Conservation (phyloP, 2,797 vertebrate species). For the Aldrovandia affinis region DNA sequence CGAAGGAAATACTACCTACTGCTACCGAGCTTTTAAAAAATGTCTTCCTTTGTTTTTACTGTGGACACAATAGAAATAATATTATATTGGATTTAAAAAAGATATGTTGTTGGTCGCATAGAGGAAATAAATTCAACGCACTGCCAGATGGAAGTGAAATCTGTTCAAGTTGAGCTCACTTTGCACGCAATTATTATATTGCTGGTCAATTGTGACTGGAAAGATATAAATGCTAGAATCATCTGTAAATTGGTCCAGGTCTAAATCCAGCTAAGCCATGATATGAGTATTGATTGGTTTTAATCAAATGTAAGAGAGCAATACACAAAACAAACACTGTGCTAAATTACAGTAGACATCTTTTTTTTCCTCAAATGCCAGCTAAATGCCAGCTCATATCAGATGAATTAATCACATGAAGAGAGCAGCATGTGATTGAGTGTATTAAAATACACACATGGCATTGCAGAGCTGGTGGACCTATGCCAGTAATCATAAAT, state of each 20-base stretch:
- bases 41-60: background rate
- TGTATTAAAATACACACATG: background rate
- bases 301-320: background rate
- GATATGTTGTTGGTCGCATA: background rate
- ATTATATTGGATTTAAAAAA: background rate
- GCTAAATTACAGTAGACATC: background rate
- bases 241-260: background rate
- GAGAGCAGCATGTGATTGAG: too few species aligned
- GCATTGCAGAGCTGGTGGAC: background rate
- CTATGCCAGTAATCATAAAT: background rate
- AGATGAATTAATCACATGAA: background rate
- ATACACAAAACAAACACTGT: background rate
- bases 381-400: background rate
- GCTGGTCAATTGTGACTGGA: background rate
- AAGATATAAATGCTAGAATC: background rate
- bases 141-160: background rate
- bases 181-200: background rate
- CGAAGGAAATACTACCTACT: background rate
- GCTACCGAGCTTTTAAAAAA: background rate
- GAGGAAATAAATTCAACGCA: background rate
- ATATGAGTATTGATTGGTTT: background rate
- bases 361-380: background rate
- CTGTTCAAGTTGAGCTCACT: background rate
- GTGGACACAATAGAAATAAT: background rate
- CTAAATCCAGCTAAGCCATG: background rate